Base-by-base conservation (phyloP, 2,113 vertebrate genomes). In the Rhea pennata region DNA sequence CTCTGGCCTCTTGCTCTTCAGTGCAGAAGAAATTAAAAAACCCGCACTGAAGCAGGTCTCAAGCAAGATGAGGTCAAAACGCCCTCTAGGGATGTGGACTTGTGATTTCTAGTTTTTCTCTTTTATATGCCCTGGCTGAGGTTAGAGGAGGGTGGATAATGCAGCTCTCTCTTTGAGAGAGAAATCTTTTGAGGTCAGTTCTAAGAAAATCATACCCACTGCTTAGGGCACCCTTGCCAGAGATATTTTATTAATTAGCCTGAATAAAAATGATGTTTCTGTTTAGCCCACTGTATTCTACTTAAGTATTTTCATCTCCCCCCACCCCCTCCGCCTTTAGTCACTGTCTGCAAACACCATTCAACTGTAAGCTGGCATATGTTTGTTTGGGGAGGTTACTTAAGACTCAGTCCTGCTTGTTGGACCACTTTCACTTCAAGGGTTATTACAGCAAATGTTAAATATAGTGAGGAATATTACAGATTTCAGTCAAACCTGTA, bases 311-410 rank as follows among this genome's bases (percentile, higher is more conserved):
- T 48, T 19, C 46, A 6, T 29, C 15, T 17, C 29, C 27, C 12
- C 29, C 26, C 14, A 3, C 7, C 54, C 54, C 7, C 54, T 19
- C 39, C 21, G 9, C 29, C 66, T 8, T 62, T 77, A 87, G 26
- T 91, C 78, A 58, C 22, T 83, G 58, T 71, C 75, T 94, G 67
- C 84, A 95, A 97, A 90, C 92, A 76, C 24, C 84, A 75, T 76
- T 62, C 74, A 70, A 67, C 24, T 22, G 48, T 76, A 82, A 82
- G 67, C 54, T 82, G 62, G 62, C 83, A 48, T 64, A 64, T 44
- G 66, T 94, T 91, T 92, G 53, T 76, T 94, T 78, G 48, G 23
- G 23, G 77, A 36, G 44, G 70, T 91, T 86, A 59, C 56, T 89
- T 72, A 78, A 72, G 65, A 42, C 79, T 51, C 86, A 90, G 78